phyloP scores from a whole-genome alignment of 1,140 invertebrate species.

The Drosophila neocordata region DNA sequence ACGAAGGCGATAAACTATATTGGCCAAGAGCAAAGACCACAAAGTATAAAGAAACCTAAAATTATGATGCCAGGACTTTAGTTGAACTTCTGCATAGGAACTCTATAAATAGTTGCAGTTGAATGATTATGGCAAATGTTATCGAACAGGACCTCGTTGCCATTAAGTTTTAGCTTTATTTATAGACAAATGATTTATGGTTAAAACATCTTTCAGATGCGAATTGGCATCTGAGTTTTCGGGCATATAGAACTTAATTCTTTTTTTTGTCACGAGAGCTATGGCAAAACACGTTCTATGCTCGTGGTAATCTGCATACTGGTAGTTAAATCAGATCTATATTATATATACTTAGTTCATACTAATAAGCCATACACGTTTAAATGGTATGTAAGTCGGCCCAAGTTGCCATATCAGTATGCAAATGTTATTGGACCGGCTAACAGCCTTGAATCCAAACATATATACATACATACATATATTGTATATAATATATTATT shows the following conservation, averaged over 20 bases:
- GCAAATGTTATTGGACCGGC: conserved; percentile 58
- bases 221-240: background rate
- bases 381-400: conserved; percentile 60
- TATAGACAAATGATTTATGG: conserved; percentile 72
- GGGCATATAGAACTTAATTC: background rate
- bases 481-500: background rate
- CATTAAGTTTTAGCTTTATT: conserved; percentile 72
- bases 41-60: background rate
- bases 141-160: conserved; percentile 52
- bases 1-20: conserved; percentile 74
- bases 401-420: conserved; percentile 62
- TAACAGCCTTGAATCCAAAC: conserved; percentile 58
- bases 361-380: conserved; percentile 21
- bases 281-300: conserved; percentile 34
- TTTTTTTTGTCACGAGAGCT: conserved; percentile 38
- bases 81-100: conserved; percentile 29
- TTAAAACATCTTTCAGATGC: background rate
- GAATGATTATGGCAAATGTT: conserved; percentile 65
- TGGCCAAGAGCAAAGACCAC: background rate
- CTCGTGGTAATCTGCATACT: conserved; percentile 67
- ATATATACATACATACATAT: conserved; percentile 33
- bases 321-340: conserved; percentile 50
- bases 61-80: conserved; percentile 56
- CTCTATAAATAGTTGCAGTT: conserved; percentile 68
- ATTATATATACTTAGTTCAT: conserved; percentile 44